These are phyloP conservation scores for Girardia tigrina DNA, from an alignment of 2,888 invertebrate species.

Conservation along the genomic window DNA sequence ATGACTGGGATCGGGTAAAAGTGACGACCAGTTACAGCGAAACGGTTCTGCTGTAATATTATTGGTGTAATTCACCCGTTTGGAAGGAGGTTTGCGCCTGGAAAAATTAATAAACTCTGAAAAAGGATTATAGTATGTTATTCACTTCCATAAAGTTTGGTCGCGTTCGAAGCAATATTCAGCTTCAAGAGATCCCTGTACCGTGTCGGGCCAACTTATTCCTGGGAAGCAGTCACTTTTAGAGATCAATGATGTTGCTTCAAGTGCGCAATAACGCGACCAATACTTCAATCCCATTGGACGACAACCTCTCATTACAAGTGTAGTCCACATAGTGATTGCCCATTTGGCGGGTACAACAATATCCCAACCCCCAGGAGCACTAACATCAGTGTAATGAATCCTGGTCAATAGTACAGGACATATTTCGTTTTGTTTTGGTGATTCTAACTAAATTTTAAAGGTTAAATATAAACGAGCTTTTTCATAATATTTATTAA, in stretches of 20 bases:
- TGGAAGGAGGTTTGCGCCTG: not conserved
- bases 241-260: not conserved
- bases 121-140: not conserved
- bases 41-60: not conserved
- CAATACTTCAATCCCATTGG: not conserved
- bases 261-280: not conserved
- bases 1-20: not conserved
- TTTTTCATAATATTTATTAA: no score
- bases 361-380: not conserved
- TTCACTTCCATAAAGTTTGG: not conserved
- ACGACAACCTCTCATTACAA: not conserved
- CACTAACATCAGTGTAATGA: not conserved
- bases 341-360: not conserved
- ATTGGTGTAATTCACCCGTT: not conserved
- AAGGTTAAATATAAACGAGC: no score
- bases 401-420: not conserved
- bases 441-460: no score
- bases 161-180: no score
- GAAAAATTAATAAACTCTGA: no score
- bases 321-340: not conserved
- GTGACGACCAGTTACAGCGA: not conserved
- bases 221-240: not conserved
- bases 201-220: not conserved
- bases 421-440: no score
- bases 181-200: not conserved